A percentile compares a stretch with the other conserved stretches of the same genome.
Conservation (phyloP, 2,113 vertebrate genomes). For the Oryzias melastigma region DNA sequence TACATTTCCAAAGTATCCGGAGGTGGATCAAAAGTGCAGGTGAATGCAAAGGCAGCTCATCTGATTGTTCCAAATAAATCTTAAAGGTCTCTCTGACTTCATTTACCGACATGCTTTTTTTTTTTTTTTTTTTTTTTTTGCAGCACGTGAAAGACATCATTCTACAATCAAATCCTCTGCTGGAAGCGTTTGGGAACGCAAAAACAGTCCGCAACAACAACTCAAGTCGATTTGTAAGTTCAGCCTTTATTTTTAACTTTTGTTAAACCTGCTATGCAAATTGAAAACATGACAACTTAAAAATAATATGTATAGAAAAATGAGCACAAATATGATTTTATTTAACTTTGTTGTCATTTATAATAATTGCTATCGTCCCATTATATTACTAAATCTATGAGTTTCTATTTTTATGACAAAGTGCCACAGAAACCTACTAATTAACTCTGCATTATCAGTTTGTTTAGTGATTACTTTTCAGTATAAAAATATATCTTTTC, state of each 20-base stretch:
- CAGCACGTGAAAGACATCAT: constrained; percentile 85
- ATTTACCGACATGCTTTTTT: not conserved
- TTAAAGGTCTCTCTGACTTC: not conserved
- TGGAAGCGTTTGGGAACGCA: constrained; percentile 83
- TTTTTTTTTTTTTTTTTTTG: not conserved
- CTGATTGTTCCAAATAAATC: not conserved
- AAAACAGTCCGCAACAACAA: constrained; percentile 85
- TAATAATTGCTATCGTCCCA: too few relatives aligned
- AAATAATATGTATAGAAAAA: too few relatives aligned
- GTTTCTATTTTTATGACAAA: too few relatives aligned
- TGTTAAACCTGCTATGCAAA: not conserved
- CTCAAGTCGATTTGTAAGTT: constrained; percentile 84
- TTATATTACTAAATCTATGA: too few relatives aligned
- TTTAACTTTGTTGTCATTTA: too few relatives aligned
- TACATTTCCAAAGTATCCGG: constrained; percentile 99
- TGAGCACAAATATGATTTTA: too few relatives aligned
- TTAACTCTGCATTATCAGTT: too few relatives aligned
- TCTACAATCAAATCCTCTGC: constrained; percentile 81
- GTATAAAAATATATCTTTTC: too few relatives aligned
- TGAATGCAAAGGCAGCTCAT: constrained; percentile 41
- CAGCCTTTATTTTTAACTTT: not conserved
- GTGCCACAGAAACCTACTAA: too few relatives aligned
- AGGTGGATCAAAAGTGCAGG: constrained; percentile 95
- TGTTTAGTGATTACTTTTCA: too few relatives aligned
- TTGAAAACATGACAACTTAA: too few relatives aligned